Evolutionary conservation across 2,888 invertebrate species (phyloP).

Genomic region (Frankliniella fusca): DNA sequence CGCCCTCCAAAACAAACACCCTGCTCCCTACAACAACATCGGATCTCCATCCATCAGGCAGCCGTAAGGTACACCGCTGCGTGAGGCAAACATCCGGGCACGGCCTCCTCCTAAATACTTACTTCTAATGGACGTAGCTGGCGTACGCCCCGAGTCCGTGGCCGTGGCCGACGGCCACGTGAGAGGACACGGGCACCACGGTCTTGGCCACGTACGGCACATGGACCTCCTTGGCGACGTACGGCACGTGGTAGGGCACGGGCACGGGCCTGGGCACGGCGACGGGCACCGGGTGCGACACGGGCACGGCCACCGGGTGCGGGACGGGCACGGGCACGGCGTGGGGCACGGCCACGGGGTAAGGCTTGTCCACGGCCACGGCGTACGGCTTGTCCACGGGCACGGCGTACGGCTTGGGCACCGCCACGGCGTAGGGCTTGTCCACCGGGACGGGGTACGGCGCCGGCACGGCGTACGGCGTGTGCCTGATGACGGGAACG

Average conservation of each 20-base stretch:
- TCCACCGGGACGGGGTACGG: slow-evolving; percentile 15
- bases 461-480: neutral
- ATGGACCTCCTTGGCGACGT: slow-evolving; percentile 8
- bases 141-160: neutral
- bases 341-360: slow-evolving; percentile 2
- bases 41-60: no score
- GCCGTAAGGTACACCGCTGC: neutral
- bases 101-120: neutral
- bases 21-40: no score
- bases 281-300: neutral
- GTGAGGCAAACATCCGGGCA: neutral
- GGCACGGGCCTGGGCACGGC: neutral
- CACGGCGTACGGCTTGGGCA: slow-evolving; percentile 11
- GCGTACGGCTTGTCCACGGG: neutral
- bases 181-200: neutral
- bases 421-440: neutral
- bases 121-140: neutral
- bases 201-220: slow-evolving; percentile 17
- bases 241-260: slow-evolving; percentile 4
- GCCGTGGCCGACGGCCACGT: neutral
- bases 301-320: neutral
- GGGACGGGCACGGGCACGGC: neutral
- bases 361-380: slow-evolving; percentile 7
- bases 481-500: slow-evolving; percentile 8
- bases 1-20: no score